These are phyloP conservation scores for Apus apus DNA, from an alignment of 2,113 vertebrate genomes.

Conservation along the genomic window DNA sequence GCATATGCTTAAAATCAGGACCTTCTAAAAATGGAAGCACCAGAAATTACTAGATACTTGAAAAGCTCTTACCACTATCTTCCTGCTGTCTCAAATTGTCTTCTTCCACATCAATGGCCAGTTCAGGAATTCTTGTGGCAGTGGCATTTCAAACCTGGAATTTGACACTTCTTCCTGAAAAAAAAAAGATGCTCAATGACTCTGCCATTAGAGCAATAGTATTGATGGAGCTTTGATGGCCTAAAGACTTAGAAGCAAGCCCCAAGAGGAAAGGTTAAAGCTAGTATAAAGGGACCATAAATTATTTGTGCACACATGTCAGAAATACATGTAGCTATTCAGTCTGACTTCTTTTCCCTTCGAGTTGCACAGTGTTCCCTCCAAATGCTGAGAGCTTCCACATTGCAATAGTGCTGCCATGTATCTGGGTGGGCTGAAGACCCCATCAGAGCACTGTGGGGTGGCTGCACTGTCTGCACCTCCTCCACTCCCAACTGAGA, in stretches of 20 bases:
- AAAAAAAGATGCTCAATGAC: not conserved
- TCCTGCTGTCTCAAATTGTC: not conserved
- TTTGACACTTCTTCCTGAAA: not conserved
- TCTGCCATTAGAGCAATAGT: not conserved
- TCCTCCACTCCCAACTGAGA: not conserved
- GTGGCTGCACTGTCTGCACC: not conserved
- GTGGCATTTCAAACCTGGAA: not conserved
- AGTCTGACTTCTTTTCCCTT: not conserved
- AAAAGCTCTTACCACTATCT: not conserved
- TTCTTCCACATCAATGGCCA: not conserved
- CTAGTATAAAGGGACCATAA: fast-evolving
- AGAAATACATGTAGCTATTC: not conserved
- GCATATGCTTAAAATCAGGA: not conserved
- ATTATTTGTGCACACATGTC: not conserved
- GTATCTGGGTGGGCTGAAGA: not conserved
- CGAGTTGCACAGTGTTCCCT: not conserved
- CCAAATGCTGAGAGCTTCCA: not conserved
- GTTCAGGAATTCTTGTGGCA: not conserved
- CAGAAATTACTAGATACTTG: not conserved
- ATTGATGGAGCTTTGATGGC: not conserved
- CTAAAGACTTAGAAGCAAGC: not conserved
- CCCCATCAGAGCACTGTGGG: not conserved
- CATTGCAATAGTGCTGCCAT: not conserved
- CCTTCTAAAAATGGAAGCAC: not conserved
- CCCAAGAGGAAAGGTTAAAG: not conserved